Conservation (phyloP, 1,140 invertebrate genomes). For the Lanistes nyassanus region DNA sequence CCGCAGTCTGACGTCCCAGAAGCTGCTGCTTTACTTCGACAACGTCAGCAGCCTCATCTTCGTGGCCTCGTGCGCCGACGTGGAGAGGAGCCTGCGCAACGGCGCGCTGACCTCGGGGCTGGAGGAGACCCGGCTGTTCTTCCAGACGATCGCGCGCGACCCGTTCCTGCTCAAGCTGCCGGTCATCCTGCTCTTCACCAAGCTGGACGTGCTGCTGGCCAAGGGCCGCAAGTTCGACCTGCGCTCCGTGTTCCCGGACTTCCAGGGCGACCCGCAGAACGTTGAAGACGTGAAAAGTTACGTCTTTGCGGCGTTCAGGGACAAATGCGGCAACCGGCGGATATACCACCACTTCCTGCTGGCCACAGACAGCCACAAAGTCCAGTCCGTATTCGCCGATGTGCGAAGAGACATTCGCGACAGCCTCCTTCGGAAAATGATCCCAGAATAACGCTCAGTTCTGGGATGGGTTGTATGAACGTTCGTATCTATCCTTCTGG, state of each 20-base stretch:
- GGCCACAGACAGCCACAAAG: slow-evolving; percentile 1
- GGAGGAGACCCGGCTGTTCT: slow-evolving; percentile 6
- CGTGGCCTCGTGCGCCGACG: slow-evolving; percentile 18
- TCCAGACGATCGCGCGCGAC: slow-evolving; percentile 3
- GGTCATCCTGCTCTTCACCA: slow-evolving; percentile 22
- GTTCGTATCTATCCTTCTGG: no score
- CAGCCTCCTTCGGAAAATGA: slow-evolving; percentile 13
- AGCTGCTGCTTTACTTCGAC: slow-evolving; percentile 18
- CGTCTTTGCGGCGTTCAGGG: neutral
- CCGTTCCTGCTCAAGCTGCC: slow-evolving; percentile 3
- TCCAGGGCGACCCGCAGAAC: slow-evolving; percentile 11
- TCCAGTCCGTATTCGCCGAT: slow-evolving; percentile 13
- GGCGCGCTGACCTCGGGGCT: slow-evolving; percentile 15
- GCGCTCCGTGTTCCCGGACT: neutral
- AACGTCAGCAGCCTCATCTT: slow-evolving; percentile 22
- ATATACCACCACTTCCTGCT: slow-evolving; percentile 18
- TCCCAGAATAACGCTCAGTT: slow-evolving; percentile 3
- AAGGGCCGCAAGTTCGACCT: slow-evolving; percentile 4
- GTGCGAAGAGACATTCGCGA: slow-evolving; percentile 17
- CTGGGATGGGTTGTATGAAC: no score
- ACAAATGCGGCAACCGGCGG: neutral
- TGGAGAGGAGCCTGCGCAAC: neutral
- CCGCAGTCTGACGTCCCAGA: slow-evolving; percentile 16
- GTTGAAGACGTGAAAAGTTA: slow-evolving; percentile 17
- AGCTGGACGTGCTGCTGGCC: slow-evolving; percentile 18